phyloP scores from a whole-genome alignment of 2,113 vertebrate genomes.

The Callorhinus ursinus region DNA sequence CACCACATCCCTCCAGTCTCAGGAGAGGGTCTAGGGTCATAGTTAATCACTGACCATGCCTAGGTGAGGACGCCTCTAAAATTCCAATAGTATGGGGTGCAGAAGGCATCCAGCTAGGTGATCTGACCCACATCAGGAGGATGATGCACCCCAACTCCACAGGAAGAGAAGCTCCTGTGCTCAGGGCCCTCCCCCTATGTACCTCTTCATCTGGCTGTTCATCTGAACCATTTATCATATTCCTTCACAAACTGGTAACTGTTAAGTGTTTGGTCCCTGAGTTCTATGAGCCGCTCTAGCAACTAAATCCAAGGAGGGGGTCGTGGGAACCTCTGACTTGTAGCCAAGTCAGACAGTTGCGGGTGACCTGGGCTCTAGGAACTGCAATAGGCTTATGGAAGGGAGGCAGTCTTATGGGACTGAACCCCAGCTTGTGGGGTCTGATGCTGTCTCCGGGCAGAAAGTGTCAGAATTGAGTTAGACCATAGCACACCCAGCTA shows the following conservation, averaged over 20 bases:
- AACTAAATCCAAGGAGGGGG: background rate
- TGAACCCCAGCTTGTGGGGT: background rate
- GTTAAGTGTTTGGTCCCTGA: background rate
- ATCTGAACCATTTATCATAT: no score
- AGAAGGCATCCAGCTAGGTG: background rate
- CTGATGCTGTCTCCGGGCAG: background rate
- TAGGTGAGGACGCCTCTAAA: background rate
- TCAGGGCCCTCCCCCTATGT: background rate
- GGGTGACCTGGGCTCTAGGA: background rate
- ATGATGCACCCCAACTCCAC: no score
- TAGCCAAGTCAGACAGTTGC: background rate
- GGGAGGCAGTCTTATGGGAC: background rate
- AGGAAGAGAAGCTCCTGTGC: background rate
- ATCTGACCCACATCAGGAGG: background rate
- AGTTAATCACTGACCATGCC: background rate
- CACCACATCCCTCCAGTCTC: background rate
- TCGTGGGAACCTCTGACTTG: background rate
- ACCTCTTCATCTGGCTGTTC: background rate
- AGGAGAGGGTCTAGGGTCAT: background rate
- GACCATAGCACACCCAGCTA: background rate
- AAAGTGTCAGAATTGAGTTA: background rate
- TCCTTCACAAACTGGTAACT: background rate
- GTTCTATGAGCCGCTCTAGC: background rate
- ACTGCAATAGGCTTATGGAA: background rate
- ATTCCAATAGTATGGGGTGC: background rate